Evolutionary conservation across 2,888 invertebrate genomes (phyloP).

Genomic region (Dynastes tityus): DNA sequence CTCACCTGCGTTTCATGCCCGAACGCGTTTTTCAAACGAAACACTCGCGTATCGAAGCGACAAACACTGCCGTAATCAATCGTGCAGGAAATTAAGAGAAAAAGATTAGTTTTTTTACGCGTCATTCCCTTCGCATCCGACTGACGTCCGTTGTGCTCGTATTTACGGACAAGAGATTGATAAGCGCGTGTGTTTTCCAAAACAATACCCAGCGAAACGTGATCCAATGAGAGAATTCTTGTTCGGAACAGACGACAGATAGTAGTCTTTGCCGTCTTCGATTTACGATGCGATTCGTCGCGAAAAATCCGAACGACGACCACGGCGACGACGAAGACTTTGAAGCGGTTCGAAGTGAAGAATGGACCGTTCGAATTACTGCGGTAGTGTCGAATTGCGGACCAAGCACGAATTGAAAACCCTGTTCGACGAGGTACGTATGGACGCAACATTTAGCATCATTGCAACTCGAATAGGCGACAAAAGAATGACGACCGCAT

Average conservation of each 20-base stretch:
- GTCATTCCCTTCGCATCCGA: no score
- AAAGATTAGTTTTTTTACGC: no score
- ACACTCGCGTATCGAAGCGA: no score
- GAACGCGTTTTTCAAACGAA: no score
- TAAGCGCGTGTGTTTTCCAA: neutral
- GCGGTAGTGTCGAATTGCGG: neutral
- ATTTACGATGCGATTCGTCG: neutral
- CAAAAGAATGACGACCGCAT: no score
- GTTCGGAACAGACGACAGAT: no score
- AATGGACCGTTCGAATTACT: slow-evolving; percentile 13
- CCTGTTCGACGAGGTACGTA: slow-evolving; percentile 35
- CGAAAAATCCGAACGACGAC: neutral
- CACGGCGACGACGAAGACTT: neutral
- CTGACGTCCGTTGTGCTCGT: no score
- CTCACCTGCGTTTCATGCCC: neutral
- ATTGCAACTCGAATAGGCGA: no score
- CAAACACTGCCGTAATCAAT: no score
- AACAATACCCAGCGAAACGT: slow-evolving; percentile 14
- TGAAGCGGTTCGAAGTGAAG: neutral
- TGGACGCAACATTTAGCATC: neutral
- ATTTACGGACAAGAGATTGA: no score
- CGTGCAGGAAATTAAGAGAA: no score
- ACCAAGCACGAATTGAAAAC: slow-evolving; percentile 16
- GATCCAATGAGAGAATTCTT: slow-evolving; percentile 17
- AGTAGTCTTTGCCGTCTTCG: neutral